Evolutionary conservation across 2,888 invertebrate genomes (phyloP).

Genomic region (Vandiemenella viatica): DNA sequence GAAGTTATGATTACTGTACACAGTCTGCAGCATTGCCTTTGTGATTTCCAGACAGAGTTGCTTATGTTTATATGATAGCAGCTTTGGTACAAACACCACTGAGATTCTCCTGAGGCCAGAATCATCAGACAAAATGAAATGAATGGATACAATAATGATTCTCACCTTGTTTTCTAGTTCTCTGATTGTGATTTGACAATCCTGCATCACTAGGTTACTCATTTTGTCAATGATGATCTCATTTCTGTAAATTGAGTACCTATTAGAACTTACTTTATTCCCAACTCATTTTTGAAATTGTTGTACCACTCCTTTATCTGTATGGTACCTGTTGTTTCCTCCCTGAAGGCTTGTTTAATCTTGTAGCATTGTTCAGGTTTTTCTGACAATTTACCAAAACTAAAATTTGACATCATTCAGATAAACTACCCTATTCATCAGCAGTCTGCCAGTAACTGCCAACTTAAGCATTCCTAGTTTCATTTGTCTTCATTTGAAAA

Average conservation of each 20-base stretch:
- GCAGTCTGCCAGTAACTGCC: too few relatives aligned
- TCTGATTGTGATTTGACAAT: not conserved
- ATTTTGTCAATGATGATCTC: not conserved
- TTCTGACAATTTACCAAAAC: too few relatives aligned
- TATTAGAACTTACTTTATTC: not conserved
- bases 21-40: not conserved
- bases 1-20: not conserved
- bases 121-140: not conserved
- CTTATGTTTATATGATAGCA: not conserved
- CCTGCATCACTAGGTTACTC: not conserved
- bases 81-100: not conserved
- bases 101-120: not conserved
- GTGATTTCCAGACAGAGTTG: not conserved
- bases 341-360: not conserved
- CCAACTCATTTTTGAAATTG: not conserved
- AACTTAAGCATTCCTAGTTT: too few relatives aligned
- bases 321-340: not conserved
- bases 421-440: too few relatives aligned
- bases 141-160: not conserved
- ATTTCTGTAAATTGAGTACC: not conserved
- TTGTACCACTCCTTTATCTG: not conserved
- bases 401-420: too few relatives aligned
- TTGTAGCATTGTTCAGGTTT: not conserved
- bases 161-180: not conserved
- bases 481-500: too few relatives aligned